phyloP scores from a whole-genome alignment of 2,888 invertebrate species.

The Agelastica alni region DNA sequence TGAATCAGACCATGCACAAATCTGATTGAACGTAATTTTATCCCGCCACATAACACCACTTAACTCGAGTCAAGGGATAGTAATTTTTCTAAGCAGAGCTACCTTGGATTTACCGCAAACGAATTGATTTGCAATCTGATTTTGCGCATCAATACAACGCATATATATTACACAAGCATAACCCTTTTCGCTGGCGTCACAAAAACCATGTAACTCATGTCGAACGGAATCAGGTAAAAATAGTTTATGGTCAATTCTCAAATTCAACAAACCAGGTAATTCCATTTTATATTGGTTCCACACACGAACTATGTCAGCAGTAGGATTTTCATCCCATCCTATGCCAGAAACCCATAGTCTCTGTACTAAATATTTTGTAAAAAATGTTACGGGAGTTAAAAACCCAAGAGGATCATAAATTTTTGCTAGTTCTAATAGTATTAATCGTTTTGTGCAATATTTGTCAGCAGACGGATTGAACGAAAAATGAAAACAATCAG shows the following conservation, averaged over 20 bases:
- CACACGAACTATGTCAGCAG: too few relatives aligned
- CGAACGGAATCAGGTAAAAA: background rate
- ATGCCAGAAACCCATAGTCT: too few relatives aligned
- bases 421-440: conserved; percentile 8
- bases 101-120: conserved; percentile 13
- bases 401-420: conserved; percentile 15
- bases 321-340: too few relatives aligned
- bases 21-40: background rate
- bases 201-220: conserved; percentile 13
- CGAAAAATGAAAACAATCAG: too few relatives aligned
- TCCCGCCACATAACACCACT: conserved; percentile 1
- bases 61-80: conserved; percentile 7
- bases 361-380: conserved; percentile 8
- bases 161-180: too few relatives aligned
- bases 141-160: too few relatives aligned
- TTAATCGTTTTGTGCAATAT: conserved; percentile 10
- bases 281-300: too few relatives aligned
- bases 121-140: too few relatives aligned
- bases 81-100: conserved; percentile 1
- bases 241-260: background rate
- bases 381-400: conserved; percentile 2
- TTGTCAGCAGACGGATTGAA: conserved; percentile 1
- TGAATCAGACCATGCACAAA: conserved; percentile 14
- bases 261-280: too few relatives aligned
- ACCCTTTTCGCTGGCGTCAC: conserved; percentile 9